Percentiles rank a stretch among this genome's conserved stretches.
Conservation (phyloP, 2,888 invertebrate species). For the Dryocosmus kuriphilus region DNA sequence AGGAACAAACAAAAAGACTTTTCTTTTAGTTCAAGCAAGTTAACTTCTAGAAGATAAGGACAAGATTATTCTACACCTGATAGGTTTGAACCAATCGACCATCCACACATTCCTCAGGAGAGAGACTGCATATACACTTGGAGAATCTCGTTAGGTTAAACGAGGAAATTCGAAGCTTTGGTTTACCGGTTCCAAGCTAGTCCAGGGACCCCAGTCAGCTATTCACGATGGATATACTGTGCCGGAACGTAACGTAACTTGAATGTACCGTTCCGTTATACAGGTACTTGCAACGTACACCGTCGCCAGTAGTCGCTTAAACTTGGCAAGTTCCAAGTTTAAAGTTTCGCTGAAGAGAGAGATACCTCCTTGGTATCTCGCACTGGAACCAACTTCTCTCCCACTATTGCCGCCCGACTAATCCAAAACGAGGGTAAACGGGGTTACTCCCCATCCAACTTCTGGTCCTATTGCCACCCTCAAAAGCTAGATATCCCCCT, state of each 20-base stretch:
- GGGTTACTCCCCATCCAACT: not conserved
- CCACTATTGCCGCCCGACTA: constrained; percentile 5
- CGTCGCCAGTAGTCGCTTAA: constrained; percentile 51
- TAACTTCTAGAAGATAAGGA: not conserved
- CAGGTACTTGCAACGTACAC: constrained; percentile 48
- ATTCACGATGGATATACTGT: constrained; percentile 58
- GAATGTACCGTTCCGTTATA: constrained; percentile 57
- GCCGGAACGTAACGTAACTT: constrained; percentile 54
- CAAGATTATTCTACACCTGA: not conserved
- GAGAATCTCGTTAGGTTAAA: constrained; percentile 57
- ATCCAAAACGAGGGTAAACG: constrained; percentile 29
- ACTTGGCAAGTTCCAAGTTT: constrained; percentile 53
- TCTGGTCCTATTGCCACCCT: not conserved
- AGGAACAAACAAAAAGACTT: too few relatives aligned
- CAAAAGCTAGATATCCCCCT: constrained; percentile 41
- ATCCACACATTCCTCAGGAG: constrained; percentile 46
- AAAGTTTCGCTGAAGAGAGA: constrained; percentile 51
- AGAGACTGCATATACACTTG: constrained; percentile 49
- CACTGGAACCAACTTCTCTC: constrained; percentile 16
- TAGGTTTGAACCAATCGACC: constrained; percentile 26
- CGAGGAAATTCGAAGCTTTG: constrained; percentile 57
- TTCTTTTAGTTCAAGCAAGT: too few relatives aligned
- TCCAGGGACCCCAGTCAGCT: constrained; percentile 57
- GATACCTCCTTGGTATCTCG: not conserved
- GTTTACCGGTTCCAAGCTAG: constrained; percentile 54